A percentile compares a stretch with the other conserved stretches of the same genome.
These are phyloP conservation scores for Drosophila recens DNA, from an alignment of 2,888 invertebrate genomes.

Conservation along the genomic window DNA sequence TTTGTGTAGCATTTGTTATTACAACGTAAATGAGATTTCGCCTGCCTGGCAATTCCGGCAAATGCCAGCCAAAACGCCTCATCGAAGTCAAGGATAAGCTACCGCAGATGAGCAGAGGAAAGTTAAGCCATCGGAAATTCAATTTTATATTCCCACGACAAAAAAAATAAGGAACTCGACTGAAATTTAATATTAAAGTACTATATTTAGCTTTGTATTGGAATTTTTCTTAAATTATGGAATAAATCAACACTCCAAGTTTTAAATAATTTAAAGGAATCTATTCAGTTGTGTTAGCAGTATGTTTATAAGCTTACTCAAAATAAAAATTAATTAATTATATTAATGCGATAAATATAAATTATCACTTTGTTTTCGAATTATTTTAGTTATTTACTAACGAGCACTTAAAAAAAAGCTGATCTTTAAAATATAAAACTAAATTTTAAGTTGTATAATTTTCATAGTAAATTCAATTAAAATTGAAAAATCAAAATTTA, in stretches of 20 bases:
- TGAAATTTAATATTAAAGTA: background rate
- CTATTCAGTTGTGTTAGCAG: no score
- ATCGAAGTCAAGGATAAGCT: background rate
- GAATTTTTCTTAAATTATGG: background rate
- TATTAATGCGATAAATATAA: no score
- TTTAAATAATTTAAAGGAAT: no score
- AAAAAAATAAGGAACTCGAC: background rate
- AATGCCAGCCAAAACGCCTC: background rate
- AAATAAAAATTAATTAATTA: no score
- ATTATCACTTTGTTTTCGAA: no score
- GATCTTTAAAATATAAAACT: no score
- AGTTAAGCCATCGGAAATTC: background rate
- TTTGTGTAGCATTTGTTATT: slow-evolving; percentile 70
- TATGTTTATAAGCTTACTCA: no score
- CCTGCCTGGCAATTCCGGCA: slow-evolving; percentile 16
- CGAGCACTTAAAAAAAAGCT: no score
- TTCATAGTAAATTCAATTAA: no score
- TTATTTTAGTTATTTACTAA: no score
- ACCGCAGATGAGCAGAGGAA: background rate
- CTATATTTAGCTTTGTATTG: background rate
- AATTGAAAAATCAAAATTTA: no score
- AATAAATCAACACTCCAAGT: background rate
- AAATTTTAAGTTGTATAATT: no score
- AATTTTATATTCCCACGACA: background rate
- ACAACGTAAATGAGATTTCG: slow-evolving; percentile 69